Evolutionary conservation across 1,140 invertebrate genomes (phyloP).

Genomic region (Drosophila busckii): DNA sequence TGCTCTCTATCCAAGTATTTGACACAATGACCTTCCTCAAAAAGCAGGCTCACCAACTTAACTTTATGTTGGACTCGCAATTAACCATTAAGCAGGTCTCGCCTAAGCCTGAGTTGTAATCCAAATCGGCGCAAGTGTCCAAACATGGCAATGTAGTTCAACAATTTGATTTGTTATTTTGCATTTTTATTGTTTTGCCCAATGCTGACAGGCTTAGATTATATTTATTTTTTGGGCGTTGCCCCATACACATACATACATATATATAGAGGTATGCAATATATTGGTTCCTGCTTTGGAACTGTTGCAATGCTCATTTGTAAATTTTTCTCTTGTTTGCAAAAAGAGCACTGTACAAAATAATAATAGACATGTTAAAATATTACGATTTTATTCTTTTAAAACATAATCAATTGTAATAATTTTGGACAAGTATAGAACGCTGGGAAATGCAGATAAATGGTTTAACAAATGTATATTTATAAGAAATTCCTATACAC

Average conservation of each 20-base stretch:
- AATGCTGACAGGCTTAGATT: conserved; percentile 71
- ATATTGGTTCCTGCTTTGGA: conserved; percentile 50
- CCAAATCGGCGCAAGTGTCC: conserved; percentile 21
- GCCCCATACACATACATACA: conserved; percentile 30
- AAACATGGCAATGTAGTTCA: conserved; percentile 67
- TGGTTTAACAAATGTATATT: too few relatives aligned
- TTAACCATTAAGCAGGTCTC: too few relatives aligned
- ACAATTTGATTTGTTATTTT: conserved; percentile 59
- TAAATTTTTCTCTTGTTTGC: conserved; percentile 18
- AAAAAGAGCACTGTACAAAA: conserved; percentile 31
- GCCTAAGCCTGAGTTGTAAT: too few relatives aligned
- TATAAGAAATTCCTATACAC: too few relatives aligned
- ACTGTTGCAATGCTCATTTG: conserved; percentile 24
- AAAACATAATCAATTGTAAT: too few relatives aligned
- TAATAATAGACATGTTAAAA: not conserved
- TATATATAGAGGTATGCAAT: too few relatives aligned
- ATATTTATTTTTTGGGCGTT: conserved; percentile 74
- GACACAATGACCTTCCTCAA: conserved; percentile 52
- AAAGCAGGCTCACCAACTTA: conserved; percentile 32
- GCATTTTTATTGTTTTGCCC: conserved; percentile 71
- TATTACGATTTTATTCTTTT: too few relatives aligned
- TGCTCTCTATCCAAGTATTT: conserved; percentile 26
- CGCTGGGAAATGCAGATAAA: too few relatives aligned
- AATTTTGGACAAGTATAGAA: too few relatives aligned
- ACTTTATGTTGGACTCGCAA: conserved; percentile 45